Conservation (phyloP, 92 coral and sea anemone genomes). For the Bergia puertoricense region DNA sequence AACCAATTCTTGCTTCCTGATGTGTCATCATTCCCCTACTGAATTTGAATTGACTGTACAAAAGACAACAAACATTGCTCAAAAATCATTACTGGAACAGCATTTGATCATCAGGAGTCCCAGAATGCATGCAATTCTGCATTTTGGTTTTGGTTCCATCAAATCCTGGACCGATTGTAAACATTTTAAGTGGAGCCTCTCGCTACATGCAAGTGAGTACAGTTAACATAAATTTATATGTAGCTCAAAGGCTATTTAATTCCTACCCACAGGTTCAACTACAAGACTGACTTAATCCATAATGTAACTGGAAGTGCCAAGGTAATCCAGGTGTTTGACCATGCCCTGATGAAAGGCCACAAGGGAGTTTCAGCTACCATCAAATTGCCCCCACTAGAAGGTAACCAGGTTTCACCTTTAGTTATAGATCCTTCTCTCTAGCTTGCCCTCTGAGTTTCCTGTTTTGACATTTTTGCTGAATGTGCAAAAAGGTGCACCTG, state of each 20-base stretch:
- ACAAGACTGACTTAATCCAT: slow-evolving; percentile 94
- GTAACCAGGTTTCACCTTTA: slow-evolving; percentile 41
- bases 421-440: too few relatives aligned
- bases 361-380: slow-evolving; percentile 78
- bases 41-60: too few relatives aligned
- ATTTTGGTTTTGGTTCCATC: too few relatives aligned
- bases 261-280: slow-evolving; percentile 77
- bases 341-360: slow-evolving; percentile 84
- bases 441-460: background rate
- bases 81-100: too few relatives aligned
- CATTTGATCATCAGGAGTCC: too few relatives aligned
- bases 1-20: background rate
- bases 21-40: too few relatives aligned
- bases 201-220: too few relatives aligned
- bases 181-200: too few relatives aligned
- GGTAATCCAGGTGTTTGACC: slow-evolving; percentile 88
- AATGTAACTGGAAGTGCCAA: slow-evolving; percentile 91
- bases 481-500: background rate
- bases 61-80: too few relatives aligned
- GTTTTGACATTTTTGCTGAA: background rate
- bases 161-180: too few relatives aligned
- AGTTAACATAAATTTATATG: too few relatives aligned
- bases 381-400: slow-evolving; percentile 79
- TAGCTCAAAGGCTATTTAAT: background rate
- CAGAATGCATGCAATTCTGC: too few relatives aligned